Percentiles rank a stretch among this genome's conserved stretches.
Evolutionary conservation across 2,113 vertebrate genomes (phyloP).

Genomic region (Eleginops maclovinus): DNA sequence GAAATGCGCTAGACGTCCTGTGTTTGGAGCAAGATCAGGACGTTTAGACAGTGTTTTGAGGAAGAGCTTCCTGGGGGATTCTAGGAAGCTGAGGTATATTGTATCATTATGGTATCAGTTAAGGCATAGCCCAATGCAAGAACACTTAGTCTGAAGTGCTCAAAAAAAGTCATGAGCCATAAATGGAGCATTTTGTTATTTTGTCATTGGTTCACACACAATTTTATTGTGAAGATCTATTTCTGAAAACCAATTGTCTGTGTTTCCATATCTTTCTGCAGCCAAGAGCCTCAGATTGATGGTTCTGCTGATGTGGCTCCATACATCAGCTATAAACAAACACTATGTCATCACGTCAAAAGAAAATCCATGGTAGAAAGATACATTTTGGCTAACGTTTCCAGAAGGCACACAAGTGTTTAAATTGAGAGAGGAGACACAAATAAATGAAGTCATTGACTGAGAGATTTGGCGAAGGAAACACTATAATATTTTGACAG

Average conservation of each 20-base stretch:
- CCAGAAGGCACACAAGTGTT: conserved; percentile 37
- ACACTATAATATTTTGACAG: conserved; percentile 49
- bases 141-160: background rate
- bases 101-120: background rate
- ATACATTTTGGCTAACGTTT: conserved; percentile 27
- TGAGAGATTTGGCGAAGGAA: conserved; percentile 24
- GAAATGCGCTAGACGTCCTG: conserved; percentile 7
- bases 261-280: conserved; percentile 23
- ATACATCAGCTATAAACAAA: conserved; percentile 38
- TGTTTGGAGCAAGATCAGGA: conserved; percentile 7
- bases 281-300: conserved; percentile 32
- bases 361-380: background rate
- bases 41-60: background rate
- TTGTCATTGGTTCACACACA: background rate
- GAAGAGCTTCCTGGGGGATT: background rate
- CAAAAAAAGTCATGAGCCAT: conserved; percentile 12
- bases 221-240: conserved; percentile 2
- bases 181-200: background rate
- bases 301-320: conserved; percentile 38
- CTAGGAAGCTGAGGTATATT: background rate
- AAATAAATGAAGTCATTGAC: conserved; percentile 48
- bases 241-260: conserved; percentile 7
- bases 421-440: conserved; percentile 30
- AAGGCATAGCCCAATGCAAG: no score
- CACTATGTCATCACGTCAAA: conserved; percentile 41